Evolutionary conservation across 2,888 invertebrate species (phyloP), one percentile per base, ranked within the genome.

Genomic region (Leuctra nigra): DNA sequence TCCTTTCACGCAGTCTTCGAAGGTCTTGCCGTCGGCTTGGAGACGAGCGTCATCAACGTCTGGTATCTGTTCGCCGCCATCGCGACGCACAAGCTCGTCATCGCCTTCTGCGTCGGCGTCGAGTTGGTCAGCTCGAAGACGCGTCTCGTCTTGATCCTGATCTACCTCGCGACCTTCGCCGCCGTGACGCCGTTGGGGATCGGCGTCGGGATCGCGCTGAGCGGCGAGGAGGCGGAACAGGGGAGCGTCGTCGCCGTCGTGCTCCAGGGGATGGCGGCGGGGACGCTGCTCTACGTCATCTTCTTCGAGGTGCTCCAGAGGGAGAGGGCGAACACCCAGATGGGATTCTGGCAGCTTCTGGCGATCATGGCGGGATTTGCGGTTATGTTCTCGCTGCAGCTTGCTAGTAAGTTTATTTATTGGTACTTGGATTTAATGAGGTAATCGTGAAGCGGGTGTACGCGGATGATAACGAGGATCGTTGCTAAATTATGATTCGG

Each of bases 1-100:
- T 90, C 91, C 11, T 81, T 92, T 59, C 92, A 92, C 68, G 91
- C 91, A 67, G 75, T 91, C 1, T 90, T 92, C 67, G 91, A 92
- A 74, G 92, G 91, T 18, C 73, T 91, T 53, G 87, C 90, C 13
- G 86, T 91, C 13, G 91, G 91, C 0, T 71, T 91, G 55, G 88
- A 90, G 68, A 74, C 78, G n/a, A 80, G 81, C 29, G 73, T 77
- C 3, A 66, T 69, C 3, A 78, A 77, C 25, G 83, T 84, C 7
- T 85, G 84, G 78, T 81, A 82, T 62, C 68, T 83, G 38, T 80
- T 82, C 54, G 77, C 75, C 0, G 84, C 83, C 1, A 80, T 84
- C 23, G 80, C 82, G n/a, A 80, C 82, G 0, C 84, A 84, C 67
- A 84, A 83, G 65, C 70, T 82, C 58, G 82, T 83, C 41, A 82